Evolutionary conservation across 1,140 invertebrate genomes (phyloP).

Genomic region (Drosophila simulans): DNA sequence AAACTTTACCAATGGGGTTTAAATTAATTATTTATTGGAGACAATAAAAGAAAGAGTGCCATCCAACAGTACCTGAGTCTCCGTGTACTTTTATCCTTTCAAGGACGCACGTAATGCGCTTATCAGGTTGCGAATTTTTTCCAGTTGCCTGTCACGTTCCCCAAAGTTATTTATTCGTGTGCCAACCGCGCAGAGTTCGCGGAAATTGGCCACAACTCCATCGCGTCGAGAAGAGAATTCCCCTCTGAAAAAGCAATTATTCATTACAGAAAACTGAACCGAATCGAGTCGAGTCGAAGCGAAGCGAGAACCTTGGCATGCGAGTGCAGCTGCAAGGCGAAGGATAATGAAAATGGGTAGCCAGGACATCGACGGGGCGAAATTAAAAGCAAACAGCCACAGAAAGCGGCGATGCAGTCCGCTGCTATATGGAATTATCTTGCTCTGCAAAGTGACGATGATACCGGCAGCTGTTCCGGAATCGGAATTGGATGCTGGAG

Average conservation of each 20-base stretch:
- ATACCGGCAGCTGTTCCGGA: constrained; percentile 13
- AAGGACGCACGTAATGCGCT: constrained; percentile 42
- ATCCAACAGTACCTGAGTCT: not conserved
- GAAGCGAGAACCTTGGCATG: constrained; percentile 49
- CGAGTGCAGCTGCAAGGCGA: constrained; percentile 44
- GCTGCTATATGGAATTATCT: constrained; percentile 31
- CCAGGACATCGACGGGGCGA: constrained; percentile 40
- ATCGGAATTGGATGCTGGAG: not conserved
- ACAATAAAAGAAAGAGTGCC: not conserved
- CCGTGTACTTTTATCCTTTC: constrained; percentile 11
- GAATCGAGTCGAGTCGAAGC: constrained; percentile 12
- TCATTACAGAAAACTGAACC: constrained; percentile 43
- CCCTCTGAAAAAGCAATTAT: constrained; percentile 32
- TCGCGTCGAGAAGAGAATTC: not conserved
- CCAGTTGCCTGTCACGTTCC: constrained; percentile 57
- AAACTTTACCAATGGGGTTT: not conserved
- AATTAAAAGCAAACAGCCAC: constrained; percentile 75
- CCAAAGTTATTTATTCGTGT: constrained; percentile 58
- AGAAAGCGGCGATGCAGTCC: constrained; percentile 62
- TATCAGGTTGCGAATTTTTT: constrained; percentile 27
- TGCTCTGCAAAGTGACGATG: constrained; percentile 46
- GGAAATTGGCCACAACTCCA: constrained; percentile 24
- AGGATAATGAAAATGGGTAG: constrained; percentile 66
- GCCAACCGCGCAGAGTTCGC: constrained; percentile 16
- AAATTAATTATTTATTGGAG: not conserved